Evolutionary conservation across 2,113 vertebrate species (phyloP).

Genomic region (Gobius niger): DNA sequence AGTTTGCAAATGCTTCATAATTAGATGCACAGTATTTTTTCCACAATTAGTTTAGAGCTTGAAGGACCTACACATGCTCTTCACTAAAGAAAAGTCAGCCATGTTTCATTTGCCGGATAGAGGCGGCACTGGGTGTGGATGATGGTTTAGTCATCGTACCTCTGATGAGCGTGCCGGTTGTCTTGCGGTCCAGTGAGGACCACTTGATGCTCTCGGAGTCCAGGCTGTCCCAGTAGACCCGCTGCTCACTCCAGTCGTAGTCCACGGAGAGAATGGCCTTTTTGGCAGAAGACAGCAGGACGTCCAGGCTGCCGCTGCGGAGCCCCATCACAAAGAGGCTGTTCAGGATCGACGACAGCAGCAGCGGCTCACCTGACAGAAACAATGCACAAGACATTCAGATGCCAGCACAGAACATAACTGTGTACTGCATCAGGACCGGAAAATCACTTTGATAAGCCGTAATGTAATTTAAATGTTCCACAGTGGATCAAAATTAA

Average conservation of each 20-base stretch:
- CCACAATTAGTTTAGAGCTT: too few species aligned
- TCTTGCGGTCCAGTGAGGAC: slow-evolving; percentile 77
- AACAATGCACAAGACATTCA: background rate
- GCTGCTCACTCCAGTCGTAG: slow-evolving; percentile 84
- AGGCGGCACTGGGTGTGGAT: too few species aligned
- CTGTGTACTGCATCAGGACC: too few species aligned
- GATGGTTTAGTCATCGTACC: slow-evolving; percentile 64
- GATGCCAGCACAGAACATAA: too few species aligned
- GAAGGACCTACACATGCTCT: too few species aligned
- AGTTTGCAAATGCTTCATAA: too few species aligned
- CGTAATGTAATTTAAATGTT: too few species aligned
- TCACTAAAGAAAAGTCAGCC: too few species aligned
- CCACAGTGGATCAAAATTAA: too few species aligned
- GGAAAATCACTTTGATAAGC: too few species aligned
- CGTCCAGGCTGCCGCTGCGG: slow-evolving; percentile 74
- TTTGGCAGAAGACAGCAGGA: slow-evolving; percentile 76
- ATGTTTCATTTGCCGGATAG: too few species aligned
- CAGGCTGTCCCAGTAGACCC: slow-evolving; percentile 85
- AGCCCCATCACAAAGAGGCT: slow-evolving; percentile 81
- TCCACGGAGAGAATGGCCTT: slow-evolving; percentile 82
- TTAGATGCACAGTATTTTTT: too few species aligned
- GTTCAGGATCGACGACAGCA: slow-evolving; percentile 81
- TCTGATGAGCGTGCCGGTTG: slow-evolving; percentile 82
- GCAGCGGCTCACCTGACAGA: slow-evolving; percentile 74
- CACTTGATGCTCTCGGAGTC: slow-evolving; percentile 82